Conservation (phyloP, 2,113 vertebrate genomes). For the Nycticorax nycticorax region DNA sequence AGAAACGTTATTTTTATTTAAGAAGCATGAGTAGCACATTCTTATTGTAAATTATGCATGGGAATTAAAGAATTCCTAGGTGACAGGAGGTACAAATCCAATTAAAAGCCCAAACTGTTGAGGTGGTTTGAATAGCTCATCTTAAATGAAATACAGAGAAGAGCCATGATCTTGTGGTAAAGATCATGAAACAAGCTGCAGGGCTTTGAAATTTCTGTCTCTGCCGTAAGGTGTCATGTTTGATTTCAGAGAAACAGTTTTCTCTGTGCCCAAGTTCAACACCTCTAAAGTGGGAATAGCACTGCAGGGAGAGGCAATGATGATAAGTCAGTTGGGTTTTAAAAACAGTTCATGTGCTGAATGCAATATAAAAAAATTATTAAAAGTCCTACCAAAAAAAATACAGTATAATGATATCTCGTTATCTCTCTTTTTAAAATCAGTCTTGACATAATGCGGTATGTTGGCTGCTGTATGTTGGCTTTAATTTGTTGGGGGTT, state of each 20-base stretch:
- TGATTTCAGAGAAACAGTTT: background rate
- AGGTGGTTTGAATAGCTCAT: background rate
- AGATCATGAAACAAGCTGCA: background rate
- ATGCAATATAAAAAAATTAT: background rate
- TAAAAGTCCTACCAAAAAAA: background rate
- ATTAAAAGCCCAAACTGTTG: background rate
- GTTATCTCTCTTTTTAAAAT: slow-evolving; percentile 29
- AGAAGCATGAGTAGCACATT: background rate
- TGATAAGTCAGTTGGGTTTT: background rate
- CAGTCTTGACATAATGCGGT: slow-evolving; percentile 19
- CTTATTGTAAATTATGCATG: background rate
- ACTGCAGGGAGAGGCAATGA: background rate
- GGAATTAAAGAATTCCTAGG: background rate
- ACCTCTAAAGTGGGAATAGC: background rate
- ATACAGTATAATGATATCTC: background rate
- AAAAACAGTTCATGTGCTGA: background rate
- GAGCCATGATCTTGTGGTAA: background rate
- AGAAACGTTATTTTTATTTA: slow-evolving; percentile 36
- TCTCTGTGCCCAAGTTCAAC: background rate
- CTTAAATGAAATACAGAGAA: background rate
- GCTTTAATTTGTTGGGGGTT: background rate
- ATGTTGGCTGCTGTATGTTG: background rate
- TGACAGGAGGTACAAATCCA: background rate
- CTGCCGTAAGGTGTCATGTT: background rate
- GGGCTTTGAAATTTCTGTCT: background rate